phyloP scores from a whole-genome alignment of 2,888 invertebrate species.

The Himalopsyche japonica region DNA sequence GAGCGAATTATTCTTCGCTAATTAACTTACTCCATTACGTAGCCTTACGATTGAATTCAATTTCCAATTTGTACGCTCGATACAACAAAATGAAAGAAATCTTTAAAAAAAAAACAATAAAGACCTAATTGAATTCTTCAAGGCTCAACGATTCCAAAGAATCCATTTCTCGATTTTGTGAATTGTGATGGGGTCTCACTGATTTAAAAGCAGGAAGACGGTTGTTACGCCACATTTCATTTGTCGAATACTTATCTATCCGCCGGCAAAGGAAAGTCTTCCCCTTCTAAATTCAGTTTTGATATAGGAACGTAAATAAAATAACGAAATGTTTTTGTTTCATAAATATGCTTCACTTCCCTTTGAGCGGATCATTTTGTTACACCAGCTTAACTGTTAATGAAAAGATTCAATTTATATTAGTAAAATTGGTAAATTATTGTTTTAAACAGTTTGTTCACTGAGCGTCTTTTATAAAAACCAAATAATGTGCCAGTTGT shows the following conservation, averaged over 20 bases:
- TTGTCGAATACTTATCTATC: not conserved
- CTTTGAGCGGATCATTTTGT: too few species aligned
- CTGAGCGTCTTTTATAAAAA: too few species aligned
- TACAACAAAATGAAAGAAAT: not conserved
- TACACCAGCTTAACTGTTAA: too few species aligned
- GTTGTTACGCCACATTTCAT: constrained; percentile 26
- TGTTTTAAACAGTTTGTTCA: too few species aligned
- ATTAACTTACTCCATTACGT: not conserved
- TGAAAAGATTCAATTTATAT: too few species aligned
- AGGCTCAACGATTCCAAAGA: not conserved
- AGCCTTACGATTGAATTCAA: not conserved
- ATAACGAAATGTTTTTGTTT: not conserved
- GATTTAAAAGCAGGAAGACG: constrained; percentile 21
- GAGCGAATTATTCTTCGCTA: not conserved
- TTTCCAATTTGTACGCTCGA: not conserved
- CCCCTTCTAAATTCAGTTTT: not conserved
- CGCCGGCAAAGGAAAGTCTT: not conserved
- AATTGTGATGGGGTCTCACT: constrained; percentile 14
- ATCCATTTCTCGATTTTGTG: not conserved
- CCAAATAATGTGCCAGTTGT: too few species aligned
- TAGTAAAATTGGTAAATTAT: too few species aligned
- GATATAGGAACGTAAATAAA: not conserved
- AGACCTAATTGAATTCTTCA: not conserved
- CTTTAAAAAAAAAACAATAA: not conserved
- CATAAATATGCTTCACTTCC: too few species aligned